A percentile compares a stretch with the other conserved stretches of the same genome.
Evolutionary conservation across 1,140 invertebrate genomes (phyloP).

Genomic region (Pseudobourletiella spinata): DNA sequence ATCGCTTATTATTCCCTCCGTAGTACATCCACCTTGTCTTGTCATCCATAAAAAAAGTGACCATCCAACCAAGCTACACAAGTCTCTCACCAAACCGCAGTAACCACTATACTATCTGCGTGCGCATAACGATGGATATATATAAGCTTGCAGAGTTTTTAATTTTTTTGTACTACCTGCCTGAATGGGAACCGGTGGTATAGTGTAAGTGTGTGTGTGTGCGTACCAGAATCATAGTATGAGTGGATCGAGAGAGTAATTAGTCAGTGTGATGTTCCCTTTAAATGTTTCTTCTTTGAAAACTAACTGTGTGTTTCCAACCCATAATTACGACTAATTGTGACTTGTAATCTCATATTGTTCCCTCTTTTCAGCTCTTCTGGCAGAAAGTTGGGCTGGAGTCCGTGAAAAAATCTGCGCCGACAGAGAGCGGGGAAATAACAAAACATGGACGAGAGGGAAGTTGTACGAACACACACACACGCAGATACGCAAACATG

Average conservation of each 20-base stretch:
- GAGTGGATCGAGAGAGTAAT: conserved; percentile 14
- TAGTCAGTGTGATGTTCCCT: neutral
- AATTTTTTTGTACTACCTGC: neutral
- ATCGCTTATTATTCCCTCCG: too few species aligned
- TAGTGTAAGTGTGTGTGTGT: too few species aligned
- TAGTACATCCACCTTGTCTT: too few species aligned
- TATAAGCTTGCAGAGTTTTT: neutral
- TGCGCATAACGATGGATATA: too few species aligned
- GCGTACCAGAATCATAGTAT: too few species aligned
- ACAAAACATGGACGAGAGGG: too few species aligned
- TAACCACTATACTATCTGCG: too few species aligned
- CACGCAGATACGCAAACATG: neutral
- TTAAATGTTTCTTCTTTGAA: conserved; percentile 14
- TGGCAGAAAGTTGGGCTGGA: too few species aligned
- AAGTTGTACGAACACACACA: neutral
- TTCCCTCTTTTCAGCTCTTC: neutral
- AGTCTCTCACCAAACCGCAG: too few species aligned
- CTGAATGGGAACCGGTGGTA: too few species aligned
- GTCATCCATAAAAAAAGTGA: too few species aligned
- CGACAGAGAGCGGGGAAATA: neutral
- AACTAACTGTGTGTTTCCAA: conserved; percentile 11
- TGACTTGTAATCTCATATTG: conserved; percentile 13
- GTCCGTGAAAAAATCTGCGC: neutral
- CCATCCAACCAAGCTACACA: too few species aligned
- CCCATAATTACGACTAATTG: conserved; percentile 17